Conservation (phyloP, 1,140 invertebrate species). For the Triops cancriformis region DNA sequence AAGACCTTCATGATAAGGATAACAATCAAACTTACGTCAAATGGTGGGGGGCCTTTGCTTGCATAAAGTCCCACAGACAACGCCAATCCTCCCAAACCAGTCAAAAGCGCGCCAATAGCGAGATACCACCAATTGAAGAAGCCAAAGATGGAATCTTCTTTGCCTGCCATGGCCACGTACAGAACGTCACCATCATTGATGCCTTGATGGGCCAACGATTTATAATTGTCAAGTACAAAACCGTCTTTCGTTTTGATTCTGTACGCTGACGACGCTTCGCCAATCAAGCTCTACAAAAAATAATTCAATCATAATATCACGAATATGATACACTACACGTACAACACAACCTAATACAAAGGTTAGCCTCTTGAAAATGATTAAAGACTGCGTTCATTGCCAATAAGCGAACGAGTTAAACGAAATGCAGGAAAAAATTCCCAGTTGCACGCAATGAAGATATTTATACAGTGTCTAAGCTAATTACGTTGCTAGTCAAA, state of each 20-base stretch:
- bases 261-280: slow-evolving; percentile 31
- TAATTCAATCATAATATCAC: too few relatives aligned
- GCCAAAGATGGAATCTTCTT: slow-evolving; percentile 29
- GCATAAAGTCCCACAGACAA: slow-evolving; percentile 32
- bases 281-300: slow-evolving; percentile 19
- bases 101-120: slow-evolving; percentile 36
- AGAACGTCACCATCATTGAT: slow-evolving; percentile 34
- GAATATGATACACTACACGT: too few relatives aligned
- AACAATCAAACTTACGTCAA: slow-evolving; percentile 28
- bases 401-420: too few relatives aligned
- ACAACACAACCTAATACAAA: too few relatives aligned
- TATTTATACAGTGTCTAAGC: too few relatives aligned
- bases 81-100: slow-evolving; percentile 36
- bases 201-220: slow-evolving; percentile 28
- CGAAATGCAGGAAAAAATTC: too few relatives aligned
- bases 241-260: slow-evolving; percentile 30
- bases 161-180: slow-evolving; percentile 34
- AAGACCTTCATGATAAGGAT: not conserved
- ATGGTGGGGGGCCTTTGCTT: slow-evolving; percentile 22
- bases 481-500: too few relatives aligned
- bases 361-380: too few relatives aligned
- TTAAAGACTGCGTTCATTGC: too few relatives aligned
- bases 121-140: slow-evolving; percentile 40
- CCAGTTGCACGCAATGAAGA: too few relatives aligned
- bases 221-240: slow-evolving; percentile 31